Conservation (phyloP, 64 coral and sea anemone species). For the Stylophora pistillata region DNA sequence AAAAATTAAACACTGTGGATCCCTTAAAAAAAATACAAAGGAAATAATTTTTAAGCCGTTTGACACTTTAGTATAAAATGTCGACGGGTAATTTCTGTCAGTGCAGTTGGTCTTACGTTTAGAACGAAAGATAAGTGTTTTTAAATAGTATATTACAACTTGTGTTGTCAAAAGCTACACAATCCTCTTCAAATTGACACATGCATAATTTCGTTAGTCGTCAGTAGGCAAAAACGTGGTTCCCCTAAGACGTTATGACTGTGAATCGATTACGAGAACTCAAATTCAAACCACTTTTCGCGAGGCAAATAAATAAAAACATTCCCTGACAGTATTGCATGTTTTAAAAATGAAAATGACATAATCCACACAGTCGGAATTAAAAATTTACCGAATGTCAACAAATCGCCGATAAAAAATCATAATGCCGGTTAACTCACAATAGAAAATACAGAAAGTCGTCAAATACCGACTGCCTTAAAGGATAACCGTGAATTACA, state of each 20-base stretch:
- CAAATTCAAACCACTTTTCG: background rate
- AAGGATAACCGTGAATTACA: background rate
- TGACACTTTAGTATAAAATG: background rate
- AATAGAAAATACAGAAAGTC: background rate
- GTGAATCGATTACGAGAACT: background rate
- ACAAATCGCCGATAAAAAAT: constrained; percentile 7
- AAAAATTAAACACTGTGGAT: background rate
- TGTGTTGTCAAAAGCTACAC: background rate
- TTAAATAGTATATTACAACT: background rate
- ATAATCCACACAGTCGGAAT: background rate
- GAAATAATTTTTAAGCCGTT: background rate
- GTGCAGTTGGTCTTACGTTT: background rate
- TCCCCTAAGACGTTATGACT: background rate
- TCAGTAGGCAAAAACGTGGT: background rate
- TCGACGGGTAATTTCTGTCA: background rate
- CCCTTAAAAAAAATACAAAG: background rate
- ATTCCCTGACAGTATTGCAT: background rate
- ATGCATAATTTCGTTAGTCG: background rate
- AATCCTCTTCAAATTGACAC: background rate
- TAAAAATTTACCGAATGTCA: constrained; percentile 10
- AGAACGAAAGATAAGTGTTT: constrained; percentile 2
- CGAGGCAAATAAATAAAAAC: background rate
- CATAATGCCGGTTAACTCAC: constrained; percentile 13
- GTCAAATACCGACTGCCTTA: background rate
- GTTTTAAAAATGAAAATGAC: constrained; percentile 7